These are phyloP conservation scores for Drosophila malerkotliana DNA, from an alignment of 1,140 invertebrate species.

Conservation along the genomic window DNA sequence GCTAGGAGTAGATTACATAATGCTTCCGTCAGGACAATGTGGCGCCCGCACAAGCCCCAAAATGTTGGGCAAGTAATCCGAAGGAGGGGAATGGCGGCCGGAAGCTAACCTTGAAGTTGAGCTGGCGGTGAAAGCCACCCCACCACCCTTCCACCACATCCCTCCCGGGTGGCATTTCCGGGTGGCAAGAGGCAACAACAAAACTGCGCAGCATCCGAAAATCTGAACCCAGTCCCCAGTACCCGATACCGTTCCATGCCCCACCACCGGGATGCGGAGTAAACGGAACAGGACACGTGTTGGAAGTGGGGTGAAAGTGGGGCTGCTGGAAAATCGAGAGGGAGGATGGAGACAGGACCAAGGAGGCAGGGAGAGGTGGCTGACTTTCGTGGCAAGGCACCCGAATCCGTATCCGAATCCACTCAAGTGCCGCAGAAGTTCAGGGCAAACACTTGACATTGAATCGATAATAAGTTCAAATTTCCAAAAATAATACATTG, in stretches of 20 bases:
- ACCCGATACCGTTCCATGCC: constrained; percentile 41
- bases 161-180: not conserved
- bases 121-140: constrained; percentile 17
- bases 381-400: constrained; percentile 36
- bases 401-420: constrained; percentile 14
- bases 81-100: constrained; percentile 6
- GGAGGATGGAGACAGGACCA: not conserved
- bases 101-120: constrained; percentile 77
- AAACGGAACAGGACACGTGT: constrained; percentile 47
- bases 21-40: constrained; percentile 36
- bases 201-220: constrained; percentile 66
- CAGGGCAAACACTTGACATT: constrained; percentile 73
- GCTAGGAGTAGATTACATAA: constrained; percentile 55
- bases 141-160: not conserved
- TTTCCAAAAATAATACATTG: constrained; percentile 54
- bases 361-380: constrained; percentile 15
- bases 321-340: constrained; percentile 49
- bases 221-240: constrained; percentile 18
- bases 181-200: constrained; percentile 26
- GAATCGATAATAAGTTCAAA: constrained; percentile 76
- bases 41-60: constrained; percentile 46
- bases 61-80: constrained; percentile 33
- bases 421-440: constrained; percentile 44
- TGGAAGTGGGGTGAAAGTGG: constrained; percentile 49
- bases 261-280: constrained; percentile 31